Conservation (phyloP, 2,113 vertebrate species). For the Cranoglanis bouderius region DNA sequence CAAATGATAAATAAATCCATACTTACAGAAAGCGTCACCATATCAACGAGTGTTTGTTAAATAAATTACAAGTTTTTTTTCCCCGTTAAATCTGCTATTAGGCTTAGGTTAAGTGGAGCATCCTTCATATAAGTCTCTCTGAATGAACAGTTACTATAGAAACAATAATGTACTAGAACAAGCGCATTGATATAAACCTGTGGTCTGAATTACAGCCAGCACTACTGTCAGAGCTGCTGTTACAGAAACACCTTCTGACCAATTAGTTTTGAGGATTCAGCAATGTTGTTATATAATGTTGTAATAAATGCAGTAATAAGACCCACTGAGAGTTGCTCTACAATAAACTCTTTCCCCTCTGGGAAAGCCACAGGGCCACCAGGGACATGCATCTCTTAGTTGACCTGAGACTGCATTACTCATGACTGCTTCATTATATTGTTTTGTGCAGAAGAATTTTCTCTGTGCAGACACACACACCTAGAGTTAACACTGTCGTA, state of each 20-base stretch:
- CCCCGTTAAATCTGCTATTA: background rate
- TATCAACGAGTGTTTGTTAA: background rate
- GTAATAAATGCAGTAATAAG: slow-evolving; percentile 16
- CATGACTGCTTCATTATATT: background rate
- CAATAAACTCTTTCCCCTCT: background rate
- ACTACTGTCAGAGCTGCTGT: background rate
- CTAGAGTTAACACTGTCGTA: slow-evolving; percentile 17
- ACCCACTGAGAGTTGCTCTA: background rate
- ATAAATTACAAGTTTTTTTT: no score
- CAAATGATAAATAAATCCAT: no score
- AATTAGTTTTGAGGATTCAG: background rate
- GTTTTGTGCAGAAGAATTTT: background rate
- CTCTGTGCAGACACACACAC: background rate
- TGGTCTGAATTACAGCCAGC: background rate
- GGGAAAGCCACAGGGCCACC: background rate
- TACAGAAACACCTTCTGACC: background rate
- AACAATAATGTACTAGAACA: background rate
- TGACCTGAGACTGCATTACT: slow-evolving; percentile 20
- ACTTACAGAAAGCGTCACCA: no score
- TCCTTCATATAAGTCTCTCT: background rate
- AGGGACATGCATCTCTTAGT: slow-evolving; percentile 20
- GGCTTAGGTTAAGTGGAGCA: background rate
- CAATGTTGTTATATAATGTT: background rate
- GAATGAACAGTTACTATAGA: background rate
- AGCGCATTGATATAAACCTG: background rate